Conservation (phyloP, 1,140 invertebrate species). For the Apis mellifera region Amel_HAv3.1 CM009936.2:13162001-13162500, state of each 20-base stretch:
- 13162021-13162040: not conserved
- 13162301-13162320: no score
- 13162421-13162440: no score
- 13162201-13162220: not conserved
- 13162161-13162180: not conserved
- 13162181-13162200: not conserved
- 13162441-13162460: no score
- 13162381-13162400: no score
- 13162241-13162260: not conserved
- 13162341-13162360: no score
- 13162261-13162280: no score
- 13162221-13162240: not conserved
- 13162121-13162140: not conserved
- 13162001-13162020: slow-evolving; percentile 39
- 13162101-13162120: not conserved
- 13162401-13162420: no score
- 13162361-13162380: no score
- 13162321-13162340: no score
- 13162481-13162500: not conserved
- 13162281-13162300: no score
- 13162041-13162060: not conserved
- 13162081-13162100: not conserved
- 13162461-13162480: no score
- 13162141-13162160: not conserved
- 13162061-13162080: not conserved